Evolutionary conservation across 2,888 invertebrate species (phyloP), one percentile per base, ranked within the genome.

Genomic region (Calliopum simillimum): DNA sequence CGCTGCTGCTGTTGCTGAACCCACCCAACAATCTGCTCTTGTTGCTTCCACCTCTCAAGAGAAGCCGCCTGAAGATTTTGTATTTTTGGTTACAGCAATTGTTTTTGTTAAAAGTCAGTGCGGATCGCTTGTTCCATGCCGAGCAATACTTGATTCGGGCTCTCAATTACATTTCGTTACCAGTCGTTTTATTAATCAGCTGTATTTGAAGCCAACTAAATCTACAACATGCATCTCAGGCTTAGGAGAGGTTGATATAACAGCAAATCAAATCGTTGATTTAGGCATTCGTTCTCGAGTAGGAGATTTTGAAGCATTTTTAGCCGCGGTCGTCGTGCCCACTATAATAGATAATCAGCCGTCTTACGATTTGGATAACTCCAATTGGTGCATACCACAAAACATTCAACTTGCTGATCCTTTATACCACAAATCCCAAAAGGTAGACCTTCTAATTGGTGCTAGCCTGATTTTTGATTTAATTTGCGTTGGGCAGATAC

Each of bases 21-120:
- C 51, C 23, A 23, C 51, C 23, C 23, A 21, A 13, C 51, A 53
- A 53, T 19, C 51, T 16, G 19, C 21, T 5, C 21, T 53, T 11
- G 16, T 53, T 53, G 21, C 51, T 23, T 21, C 51, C n/a, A 16
- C 51, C 16, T 8, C 23, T 13, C 12, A 8, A 12, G 21, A 21
- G 16, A 21, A 16, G 16, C 19, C 19, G 19, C 23, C 13, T 12
- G 21, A 53, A 53, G 23, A 11, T 1, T 53, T 53, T 46, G 33
- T 70, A 53, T 59, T 70, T 25, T 23, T 70, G 14, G 63, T 56
- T 4, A 73, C 71, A 2, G 71, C 71, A 12, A n/a, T 70, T 23
- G 53, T 74, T 4, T 64, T 70, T 4, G 63, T 76, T 13, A 74
- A 73, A 71, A 74, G 69, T 61, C 21, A 58, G 12, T 58, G 55